Evolutionary conservation across 2,888 invertebrate genomes (phyloP).

Genomic region (Rutpela maculata): DNA sequence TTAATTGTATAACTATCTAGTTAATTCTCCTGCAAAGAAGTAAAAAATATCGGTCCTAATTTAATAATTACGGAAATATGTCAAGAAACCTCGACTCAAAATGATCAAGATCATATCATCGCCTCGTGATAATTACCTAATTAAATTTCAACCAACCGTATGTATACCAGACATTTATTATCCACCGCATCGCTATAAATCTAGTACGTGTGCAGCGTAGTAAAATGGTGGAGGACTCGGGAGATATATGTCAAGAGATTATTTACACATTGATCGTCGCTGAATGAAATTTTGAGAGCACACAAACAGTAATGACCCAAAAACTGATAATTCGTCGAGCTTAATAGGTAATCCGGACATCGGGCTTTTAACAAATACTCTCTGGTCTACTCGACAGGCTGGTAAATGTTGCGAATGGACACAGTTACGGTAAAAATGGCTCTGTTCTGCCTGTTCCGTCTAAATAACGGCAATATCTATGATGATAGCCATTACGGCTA

Average conservation of each 20-base stretch:
- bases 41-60: too few relatives aligned
- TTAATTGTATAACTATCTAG: too few relatives aligned
- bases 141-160: not conserved
- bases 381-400: constrained; percentile 16
- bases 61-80: not conserved
- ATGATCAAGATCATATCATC: too few relatives aligned
- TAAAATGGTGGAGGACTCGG: not conserved
- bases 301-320: not conserved
- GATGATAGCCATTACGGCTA: constrained; percentile 47
- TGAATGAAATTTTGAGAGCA: constrained; percentile 15
- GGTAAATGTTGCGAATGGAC: constrained; percentile 24
- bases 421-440: constrained; percentile 22
- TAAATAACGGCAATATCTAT: constrained; percentile 50
- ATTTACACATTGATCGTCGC: constrained; percentile 1
- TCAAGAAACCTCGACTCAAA: too few relatives aligned
- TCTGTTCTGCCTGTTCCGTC: constrained; percentile 32
- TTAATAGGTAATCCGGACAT: constrained; percentile 30
- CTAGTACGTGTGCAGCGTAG: not conserved
- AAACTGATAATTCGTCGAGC: constrained; percentile 30
- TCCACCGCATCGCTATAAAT: not conserved
- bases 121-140: not conserved
- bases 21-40: too few relatives aligned
- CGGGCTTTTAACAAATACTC: constrained; percentile 24
- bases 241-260: constrained; percentile 7
- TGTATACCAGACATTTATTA: not conserved